Evolutionary conservation across 53 echinoderm and acorn worm genomes (phyloP), one percentile per base, ranked within the genome.

Genomic region (Astropecten irregularis): DNA sequence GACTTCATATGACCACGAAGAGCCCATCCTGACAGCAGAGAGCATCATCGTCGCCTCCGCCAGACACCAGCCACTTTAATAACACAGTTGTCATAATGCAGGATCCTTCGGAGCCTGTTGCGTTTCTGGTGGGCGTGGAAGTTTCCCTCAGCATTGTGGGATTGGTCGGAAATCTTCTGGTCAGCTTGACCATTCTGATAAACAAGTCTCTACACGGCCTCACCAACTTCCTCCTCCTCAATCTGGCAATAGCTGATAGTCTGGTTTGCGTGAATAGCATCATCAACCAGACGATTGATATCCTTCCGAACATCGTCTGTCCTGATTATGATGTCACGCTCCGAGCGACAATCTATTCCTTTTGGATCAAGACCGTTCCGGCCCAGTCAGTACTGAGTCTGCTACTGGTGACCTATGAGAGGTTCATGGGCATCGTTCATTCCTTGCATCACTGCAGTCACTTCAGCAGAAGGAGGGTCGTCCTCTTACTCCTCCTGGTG

Each of bases 151-250:
- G 71, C 21, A 71, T 31, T 11, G 49, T 71, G n/a, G 71, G 71
- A 13, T 26, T 71, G 19, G 34, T 52, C 10, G 71, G 71, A 16
- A 71, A 71, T 49, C 71, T 71, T 1, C 71, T 71, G 5, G 71
- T 71, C 13, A 15, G 1, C 29, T 1, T 71, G 71, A 50, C 52
- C 18, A 71, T 71, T 15, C 36, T 71, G 7, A 29, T 19, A 25
- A 34, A 32, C 50, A 71, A 52, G 34, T 18, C 21, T 34, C 29
- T 71, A 26, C 71, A 71, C 71, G 10, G 19, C 9, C 71, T 71
- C 49, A 52, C 71, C 50, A 28, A 71, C 51, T 71, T 51, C 44
- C 18, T 71, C 8, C 34, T 71, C 52, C 71, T 71, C 21, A 71
- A 52, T 20, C 50, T 71, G 20, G 49, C 71, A 7, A 33, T 71